These are phyloP conservation scores for Molothrus ater DNA, from an alignment of 2,797 vertebrate genomes.

Conservation along the genomic window DNA sequence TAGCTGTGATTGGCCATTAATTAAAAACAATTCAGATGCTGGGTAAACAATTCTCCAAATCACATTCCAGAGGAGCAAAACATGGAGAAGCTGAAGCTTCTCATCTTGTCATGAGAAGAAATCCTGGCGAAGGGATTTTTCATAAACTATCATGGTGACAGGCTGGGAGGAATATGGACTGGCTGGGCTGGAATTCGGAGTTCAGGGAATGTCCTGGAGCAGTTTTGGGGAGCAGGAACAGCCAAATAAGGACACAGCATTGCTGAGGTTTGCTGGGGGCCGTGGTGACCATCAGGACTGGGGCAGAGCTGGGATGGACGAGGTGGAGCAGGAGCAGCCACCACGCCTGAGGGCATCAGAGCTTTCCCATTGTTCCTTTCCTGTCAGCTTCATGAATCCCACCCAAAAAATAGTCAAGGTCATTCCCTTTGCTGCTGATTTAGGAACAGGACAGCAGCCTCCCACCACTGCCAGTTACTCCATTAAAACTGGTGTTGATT, in stretches of 20 bases:
- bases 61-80: too few relatives aligned
- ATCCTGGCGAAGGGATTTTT: too few relatives aligned
- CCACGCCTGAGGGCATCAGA: neutral
- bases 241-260: neutral
- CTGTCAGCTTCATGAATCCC: neutral
- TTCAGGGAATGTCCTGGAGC: neutral
- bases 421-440: neutral
- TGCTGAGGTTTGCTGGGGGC: neutral
- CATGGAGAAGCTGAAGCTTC: too few relatives aligned
- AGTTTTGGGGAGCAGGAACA: neutral
- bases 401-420: neutral
- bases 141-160: too few relatives aligned
- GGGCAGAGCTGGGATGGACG: neutral
- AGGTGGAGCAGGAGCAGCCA: neutral
- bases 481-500: neutral
- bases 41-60: too few relatives aligned
- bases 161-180: neutral
- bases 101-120: too few relatives aligned
- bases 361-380: neutral
- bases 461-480: neutral
- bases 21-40: too few relatives aligned
- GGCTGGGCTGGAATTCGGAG: neutral
- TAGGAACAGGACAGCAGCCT: neutral
- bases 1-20: too few relatives aligned
- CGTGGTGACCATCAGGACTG: accelerated